These are phyloP conservation scores for Campoplex nolae DNA, from an alignment of 2,888 invertebrate species.

Conservation along the genomic window DNA sequence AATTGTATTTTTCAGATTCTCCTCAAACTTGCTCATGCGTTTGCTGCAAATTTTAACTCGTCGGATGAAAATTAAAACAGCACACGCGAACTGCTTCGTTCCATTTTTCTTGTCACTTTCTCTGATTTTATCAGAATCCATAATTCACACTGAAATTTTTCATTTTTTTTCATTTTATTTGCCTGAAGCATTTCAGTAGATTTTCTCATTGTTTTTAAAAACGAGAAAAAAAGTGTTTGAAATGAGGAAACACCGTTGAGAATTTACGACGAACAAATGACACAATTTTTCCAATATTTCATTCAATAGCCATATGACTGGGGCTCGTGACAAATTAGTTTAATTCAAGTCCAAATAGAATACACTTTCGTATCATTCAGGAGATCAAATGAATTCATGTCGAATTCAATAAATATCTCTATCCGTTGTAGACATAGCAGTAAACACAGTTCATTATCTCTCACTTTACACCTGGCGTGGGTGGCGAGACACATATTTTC, in stretches of 20 bases:
- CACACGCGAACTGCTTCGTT: neutral
- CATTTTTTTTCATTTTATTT: neutral
- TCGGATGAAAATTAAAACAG: neutral
- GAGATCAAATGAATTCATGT: neutral
- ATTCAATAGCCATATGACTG: neutral
- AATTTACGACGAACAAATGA: neutral
- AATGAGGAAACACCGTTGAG: neutral
- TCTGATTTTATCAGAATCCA: neutral
- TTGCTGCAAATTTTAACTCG: neutral
- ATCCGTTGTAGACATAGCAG: neutral
- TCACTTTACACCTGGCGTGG: slow-evolving; percentile 14
- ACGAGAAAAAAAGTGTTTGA: neutral
- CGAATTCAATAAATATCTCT: neutral
- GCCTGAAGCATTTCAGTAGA: neutral
- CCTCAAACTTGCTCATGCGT: neutral
- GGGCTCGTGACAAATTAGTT: neutral
- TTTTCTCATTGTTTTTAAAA: too few species aligned
- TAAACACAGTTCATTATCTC: neutral
- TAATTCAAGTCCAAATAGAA: neutral
- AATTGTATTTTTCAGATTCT: neutral
- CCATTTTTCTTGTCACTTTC: neutral
- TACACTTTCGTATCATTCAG: neutral
- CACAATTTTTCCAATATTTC: neutral
- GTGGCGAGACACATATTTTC: slow-evolving; percentile 36
- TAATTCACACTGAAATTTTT: neutral